These are phyloP conservation scores for Drosophila athabasca DNA, from an alignment of 1,140 invertebrate species.

Conservation along the genomic window DNA sequence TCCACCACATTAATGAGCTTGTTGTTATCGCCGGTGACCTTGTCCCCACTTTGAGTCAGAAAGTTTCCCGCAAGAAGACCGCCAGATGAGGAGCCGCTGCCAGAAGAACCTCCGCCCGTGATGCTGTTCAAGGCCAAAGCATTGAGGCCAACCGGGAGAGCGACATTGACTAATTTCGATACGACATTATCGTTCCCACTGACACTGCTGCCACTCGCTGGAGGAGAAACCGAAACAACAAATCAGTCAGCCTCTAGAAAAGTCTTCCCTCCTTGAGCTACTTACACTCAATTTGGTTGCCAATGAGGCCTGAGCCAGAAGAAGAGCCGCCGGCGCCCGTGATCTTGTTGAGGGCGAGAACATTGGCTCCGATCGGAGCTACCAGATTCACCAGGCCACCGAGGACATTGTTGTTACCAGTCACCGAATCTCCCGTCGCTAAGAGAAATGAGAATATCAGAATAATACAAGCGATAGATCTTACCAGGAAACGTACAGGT, in stretches of 20 bases:
- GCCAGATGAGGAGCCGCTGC: too few species aligned
- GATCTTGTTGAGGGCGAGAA: neutral
- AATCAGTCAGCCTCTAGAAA: too few species aligned
- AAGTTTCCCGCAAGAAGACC: neutral
- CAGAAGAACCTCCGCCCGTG: neutral
- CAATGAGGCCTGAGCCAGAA: neutral
- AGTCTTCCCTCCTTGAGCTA: too few species aligned
- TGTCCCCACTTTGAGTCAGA: too few species aligned
- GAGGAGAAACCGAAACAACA: neutral
- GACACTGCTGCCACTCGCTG: slow-evolving; percentile 1
- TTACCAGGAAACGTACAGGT: neutral
- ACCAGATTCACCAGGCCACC: neutral
- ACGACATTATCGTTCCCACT: slow-evolving; percentile 5
- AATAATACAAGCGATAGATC: too few species aligned
- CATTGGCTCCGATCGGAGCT: slow-evolving; percentile 3
- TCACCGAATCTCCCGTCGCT: neutral
- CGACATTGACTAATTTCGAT: neutral
- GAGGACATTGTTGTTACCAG: neutral
- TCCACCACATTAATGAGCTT: slow-evolving; percentile 7
- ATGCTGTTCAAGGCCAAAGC: slow-evolving; percentile 11
- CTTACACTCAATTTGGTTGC: neutral
- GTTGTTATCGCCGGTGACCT: neutral
- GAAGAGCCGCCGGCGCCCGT: neutral
- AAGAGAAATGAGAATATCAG: too few species aligned
- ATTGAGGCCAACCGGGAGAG: neutral